Conservation (phyloP, 2,888 invertebrate genomes). For the Megastigmus dorsalis region DNA sequence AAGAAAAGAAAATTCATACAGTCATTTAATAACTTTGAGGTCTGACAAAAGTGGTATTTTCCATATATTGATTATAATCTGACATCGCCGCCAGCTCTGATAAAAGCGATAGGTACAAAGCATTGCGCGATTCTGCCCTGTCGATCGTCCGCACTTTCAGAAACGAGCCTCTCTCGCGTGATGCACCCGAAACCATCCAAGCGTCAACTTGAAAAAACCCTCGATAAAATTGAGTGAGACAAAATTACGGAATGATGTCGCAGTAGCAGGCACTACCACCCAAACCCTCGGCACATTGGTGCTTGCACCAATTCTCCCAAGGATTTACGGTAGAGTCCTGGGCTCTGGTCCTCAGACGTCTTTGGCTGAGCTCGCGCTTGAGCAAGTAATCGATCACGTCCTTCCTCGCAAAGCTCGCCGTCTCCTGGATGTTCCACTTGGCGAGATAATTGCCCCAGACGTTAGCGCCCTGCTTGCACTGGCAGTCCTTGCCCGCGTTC, state of each 20-base stretch:
- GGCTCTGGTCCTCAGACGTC: background rate
- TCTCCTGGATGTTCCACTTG: background rate
- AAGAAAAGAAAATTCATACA: too few relatives aligned
- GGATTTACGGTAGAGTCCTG: background rate
- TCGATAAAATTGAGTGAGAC: too few relatives aligned
- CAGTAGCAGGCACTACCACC: slow-evolving; percentile 87
- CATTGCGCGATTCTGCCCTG: too few relatives aligned
- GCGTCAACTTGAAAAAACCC: too few relatives aligned
- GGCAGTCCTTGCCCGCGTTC: background rate
- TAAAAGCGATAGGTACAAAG: too few relatives aligned
- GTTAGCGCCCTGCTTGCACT: background rate
- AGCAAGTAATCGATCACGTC: slow-evolving; percentile 7
- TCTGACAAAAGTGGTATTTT: too few relatives aligned
- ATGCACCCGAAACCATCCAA: too few relatives aligned
- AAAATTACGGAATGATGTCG: slow-evolving; percentile 78
- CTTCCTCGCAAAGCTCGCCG: background rate
- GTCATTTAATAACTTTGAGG: too few relatives aligned
- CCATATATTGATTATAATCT: too few relatives aligned
- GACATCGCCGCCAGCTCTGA: too few relatives aligned
- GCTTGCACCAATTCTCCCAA: slow-evolving; percentile 81
- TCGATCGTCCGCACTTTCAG: too few relatives aligned
- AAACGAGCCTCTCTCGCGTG: too few relatives aligned
- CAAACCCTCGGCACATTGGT: slow-evolving; percentile 81
- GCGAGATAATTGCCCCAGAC: background rate
- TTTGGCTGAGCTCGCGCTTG: background rate